phyloP scores from a whole-genome alignment of 1,140 invertebrate genomes.

The Bombyx mori region ASM3026992v2 NC_085109.1:6321001-6321500 shows the following conservation, averaged over 20 bases:
- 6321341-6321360: slow-evolving; percentile 11
- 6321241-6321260: slow-evolving; percentile 16
- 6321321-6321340: slow-evolving; percentile 11
- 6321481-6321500: too few species aligned
- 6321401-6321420: not conserved
- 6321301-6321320: slow-evolving; percentile 26
- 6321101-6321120: too few species aligned
- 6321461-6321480: not conserved
- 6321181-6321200: not conserved
- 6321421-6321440: not conserved
- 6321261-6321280: slow-evolving; percentile 28
- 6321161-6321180: slow-evolving; percentile 15
- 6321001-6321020: too few species aligned
- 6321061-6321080: too few species aligned
- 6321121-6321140: slow-evolving; percentile 2
- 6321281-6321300: slow-evolving; percentile 28
- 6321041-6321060: too few species aligned
- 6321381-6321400: slow-evolving; percentile 8
- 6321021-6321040: too few species aligned
- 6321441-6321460: not conserved
- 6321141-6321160: slow-evolving; percentile 22
- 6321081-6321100: too few species aligned
- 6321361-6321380: slow-evolving; percentile 2
- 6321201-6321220: too few species aligned
- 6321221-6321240: not conserved